phyloP scores from a whole-genome alignment of 2,797 vertebrate genomes.

The Peromyscus eremicus region DNA sequence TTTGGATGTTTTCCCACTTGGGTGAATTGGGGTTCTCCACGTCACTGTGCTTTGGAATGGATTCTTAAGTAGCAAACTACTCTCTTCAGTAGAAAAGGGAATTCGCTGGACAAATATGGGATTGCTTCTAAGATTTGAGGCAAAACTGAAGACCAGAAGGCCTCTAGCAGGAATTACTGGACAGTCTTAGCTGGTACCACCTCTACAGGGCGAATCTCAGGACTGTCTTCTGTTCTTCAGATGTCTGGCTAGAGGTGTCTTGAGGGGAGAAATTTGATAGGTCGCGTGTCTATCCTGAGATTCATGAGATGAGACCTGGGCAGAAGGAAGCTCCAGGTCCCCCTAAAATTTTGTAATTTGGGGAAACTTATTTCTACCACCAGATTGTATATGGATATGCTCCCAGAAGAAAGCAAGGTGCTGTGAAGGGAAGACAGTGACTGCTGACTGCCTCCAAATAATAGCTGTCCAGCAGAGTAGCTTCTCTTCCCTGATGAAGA shows the following conservation, averaged over 20 bases:
- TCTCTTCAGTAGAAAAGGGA: not conserved
- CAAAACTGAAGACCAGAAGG: not conserved
- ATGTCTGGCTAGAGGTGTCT: not conserved
- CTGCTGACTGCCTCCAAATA: not conserved
- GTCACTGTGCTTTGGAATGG: not conserved
- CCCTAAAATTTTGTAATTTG: not conserved
- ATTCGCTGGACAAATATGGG: not conserved
- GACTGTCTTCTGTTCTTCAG: not conserved
- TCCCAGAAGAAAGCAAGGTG: not conserved
- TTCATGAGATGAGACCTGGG: not conserved
- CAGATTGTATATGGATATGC: not conserved
- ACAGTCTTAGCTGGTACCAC: not conserved
- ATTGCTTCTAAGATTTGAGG: not conserved
- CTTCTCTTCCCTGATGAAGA: not conserved
- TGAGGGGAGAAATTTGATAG: not conserved
- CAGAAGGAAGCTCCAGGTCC: constrained; percentile 14
- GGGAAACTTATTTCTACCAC: not conserved
- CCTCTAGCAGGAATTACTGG: not conserved
- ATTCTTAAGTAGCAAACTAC: not conserved
- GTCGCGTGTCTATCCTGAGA: not conserved
- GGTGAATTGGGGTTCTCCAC: not conserved
- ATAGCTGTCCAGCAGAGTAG: not conserved
- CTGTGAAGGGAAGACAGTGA: not conserved
- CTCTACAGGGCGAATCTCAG: not conserved
- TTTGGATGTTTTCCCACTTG: not conserved